phyloP scores from a whole-genome alignment of 2,888 invertebrate species.

The Melanostoma scalare region DNA sequence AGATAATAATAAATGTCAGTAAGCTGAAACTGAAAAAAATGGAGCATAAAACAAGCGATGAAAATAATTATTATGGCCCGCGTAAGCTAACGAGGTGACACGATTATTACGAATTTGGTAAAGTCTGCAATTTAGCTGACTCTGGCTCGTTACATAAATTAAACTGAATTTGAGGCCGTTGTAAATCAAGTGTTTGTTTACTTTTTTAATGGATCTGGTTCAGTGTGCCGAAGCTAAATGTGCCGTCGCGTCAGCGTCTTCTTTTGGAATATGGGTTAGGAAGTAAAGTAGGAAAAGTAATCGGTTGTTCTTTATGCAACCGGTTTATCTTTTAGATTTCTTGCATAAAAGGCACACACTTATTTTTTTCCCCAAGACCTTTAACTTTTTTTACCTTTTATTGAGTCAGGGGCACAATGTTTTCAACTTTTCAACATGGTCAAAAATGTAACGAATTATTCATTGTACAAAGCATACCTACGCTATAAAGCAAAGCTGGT shows the following conservation, averaged over 20 bases:
- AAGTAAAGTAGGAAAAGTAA: background rate
- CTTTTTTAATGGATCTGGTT: background rate
- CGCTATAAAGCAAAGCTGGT: too few relatives aligned
- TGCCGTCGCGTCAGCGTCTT: slow-evolving; percentile 3
- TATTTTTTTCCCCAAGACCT: too few relatives aligned
- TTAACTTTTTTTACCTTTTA: too few relatives aligned
- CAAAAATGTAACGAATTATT: too few relatives aligned
- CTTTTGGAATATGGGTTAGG: slow-evolving; percentile 17
- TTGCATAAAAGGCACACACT: too few relatives aligned
- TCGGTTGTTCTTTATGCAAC: too few relatives aligned
- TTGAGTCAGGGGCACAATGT: too few relatives aligned
- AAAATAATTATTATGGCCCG: slow-evolving; percentile 29
- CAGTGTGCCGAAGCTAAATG: slow-evolving; percentile 31
- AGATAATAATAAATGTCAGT: slow-evolving; percentile 22
- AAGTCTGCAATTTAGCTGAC: slow-evolving; percentile 9
- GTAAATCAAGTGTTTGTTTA: slow-evolving; percentile 44
- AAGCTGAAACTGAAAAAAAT: slow-evolving; percentile 30
- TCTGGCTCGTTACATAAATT: background rate
- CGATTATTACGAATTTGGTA: slow-evolving; percentile 26
- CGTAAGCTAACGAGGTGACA: slow-evolving; percentile 58
- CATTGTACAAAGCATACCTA: too few relatives aligned
- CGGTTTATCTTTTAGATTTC: too few relatives aligned
- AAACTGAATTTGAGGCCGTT: background rate
- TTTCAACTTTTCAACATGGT: too few relatives aligned
- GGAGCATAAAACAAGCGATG: slow-evolving; percentile 28